Evolutionary conservation across 2,797 vertebrate genomes (phyloP).

Genomic region (Eidolon dupreanum): DNA sequence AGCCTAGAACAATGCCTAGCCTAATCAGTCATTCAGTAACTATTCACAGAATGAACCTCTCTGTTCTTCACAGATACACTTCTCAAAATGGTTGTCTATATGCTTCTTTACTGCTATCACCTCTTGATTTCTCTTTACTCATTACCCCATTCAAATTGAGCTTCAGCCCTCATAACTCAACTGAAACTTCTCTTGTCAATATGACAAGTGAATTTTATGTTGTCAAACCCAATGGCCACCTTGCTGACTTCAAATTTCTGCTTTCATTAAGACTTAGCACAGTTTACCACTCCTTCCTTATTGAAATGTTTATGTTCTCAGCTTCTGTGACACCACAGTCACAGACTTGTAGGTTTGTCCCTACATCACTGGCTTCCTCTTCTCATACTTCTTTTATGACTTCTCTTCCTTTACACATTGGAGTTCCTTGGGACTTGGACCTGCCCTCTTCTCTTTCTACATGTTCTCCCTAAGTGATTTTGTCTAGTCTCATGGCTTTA

Average conservation of each 20-base stretch:
- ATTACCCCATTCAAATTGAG: background rate
- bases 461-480: background rate
- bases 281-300: background rate
- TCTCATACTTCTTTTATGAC: background rate
- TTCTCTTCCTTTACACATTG: background rate
- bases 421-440: background rate
- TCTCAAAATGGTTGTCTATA: background rate
- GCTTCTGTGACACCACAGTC: background rate
- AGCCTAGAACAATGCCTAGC: background rate
- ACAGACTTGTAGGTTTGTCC: background rate
- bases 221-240: background rate
- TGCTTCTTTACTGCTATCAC: background rate
- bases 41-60: background rate
- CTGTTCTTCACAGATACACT: background rate
- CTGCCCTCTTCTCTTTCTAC: background rate
- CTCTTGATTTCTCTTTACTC: background rate
- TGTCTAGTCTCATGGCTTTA: background rate
- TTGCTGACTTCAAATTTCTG: slow-evolving; percentile 11
- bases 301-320: background rate
- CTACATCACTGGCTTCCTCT: background rate
- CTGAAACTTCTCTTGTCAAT: background rate
- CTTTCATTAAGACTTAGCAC: background rate
- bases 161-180: background rate
- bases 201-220: background rate
- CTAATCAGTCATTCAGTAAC: background rate